Conservation (phyloP, 2,888 invertebrate species). For the Halictus quadricinctus region DNA sequence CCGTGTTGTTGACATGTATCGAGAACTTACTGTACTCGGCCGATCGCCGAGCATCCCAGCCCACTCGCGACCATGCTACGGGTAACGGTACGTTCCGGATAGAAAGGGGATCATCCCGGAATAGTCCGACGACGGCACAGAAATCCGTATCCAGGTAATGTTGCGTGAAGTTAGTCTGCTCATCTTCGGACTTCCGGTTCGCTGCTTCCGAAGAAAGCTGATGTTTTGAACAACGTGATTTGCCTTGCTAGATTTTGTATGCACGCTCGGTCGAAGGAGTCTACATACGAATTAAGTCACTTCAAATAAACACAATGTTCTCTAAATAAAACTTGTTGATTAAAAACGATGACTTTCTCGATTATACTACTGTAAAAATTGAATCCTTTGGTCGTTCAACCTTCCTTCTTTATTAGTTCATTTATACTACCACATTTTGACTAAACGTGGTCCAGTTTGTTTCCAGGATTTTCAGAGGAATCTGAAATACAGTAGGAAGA, state of each 20-base stretch:
- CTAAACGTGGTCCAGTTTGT: neutral
- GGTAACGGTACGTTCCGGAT: constrained; percentile 53
- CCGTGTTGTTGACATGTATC: no score
- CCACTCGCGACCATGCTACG: constrained; percentile 31
- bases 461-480: no score
- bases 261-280: no score
- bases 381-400: no score
- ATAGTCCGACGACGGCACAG: constrained; percentile 54
- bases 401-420: no score
- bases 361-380: no score
- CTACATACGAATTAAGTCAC: no score
- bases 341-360: no score
- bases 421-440: no score
- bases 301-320: no score
- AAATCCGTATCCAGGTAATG: constrained; percentile 75
- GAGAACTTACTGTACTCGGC: neutral
- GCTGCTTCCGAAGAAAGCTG: neutral
- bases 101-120: constrained; percentile 32
- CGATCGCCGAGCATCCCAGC: neutral
- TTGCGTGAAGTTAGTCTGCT: constrained; percentile 71
- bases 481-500: no score
- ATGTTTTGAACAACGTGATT: neutral
- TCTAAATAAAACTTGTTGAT: no score
- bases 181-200: neutral
- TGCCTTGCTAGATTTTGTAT: neutral